These are phyloP conservation scores for Stigmatopora argus DNA, from an alignment of 2,113 vertebrate genomes.

Conservation along the genomic window DNA sequence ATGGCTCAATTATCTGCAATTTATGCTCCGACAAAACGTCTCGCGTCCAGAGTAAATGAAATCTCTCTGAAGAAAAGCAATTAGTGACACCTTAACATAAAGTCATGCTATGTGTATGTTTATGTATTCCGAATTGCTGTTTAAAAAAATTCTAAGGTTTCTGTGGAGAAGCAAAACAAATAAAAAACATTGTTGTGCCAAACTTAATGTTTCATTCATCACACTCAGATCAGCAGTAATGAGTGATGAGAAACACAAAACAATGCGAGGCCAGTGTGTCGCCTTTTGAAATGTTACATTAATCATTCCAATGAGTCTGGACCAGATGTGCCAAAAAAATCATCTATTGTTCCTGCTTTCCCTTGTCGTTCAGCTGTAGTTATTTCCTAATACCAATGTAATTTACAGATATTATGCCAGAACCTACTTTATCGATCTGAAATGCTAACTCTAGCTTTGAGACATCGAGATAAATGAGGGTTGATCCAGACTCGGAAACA, in stretches of 20 bases:
- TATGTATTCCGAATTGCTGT: not conserved
- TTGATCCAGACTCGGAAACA: slow-evolving; percentile 38
- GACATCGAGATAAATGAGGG: slow-evolving; percentile 10
- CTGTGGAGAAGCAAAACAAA: not conserved
- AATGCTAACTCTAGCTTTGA: slow-evolving; percentile 1
- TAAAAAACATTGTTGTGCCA: not conserved
- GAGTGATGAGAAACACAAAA: slow-evolving; percentile 37
- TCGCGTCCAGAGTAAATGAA: slow-evolving; percentile 58
- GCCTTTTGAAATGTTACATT: slow-evolving; percentile 42
- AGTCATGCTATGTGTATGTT: not conserved
- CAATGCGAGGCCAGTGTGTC: slow-evolving; percentile 26
- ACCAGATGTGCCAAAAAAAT: slow-evolving; percentile 13
- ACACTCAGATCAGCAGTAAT: slow-evolving; percentile 16
- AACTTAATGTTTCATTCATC: slow-evolving; percentile 14
- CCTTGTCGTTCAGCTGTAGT: not conserved
- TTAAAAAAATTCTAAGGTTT: not conserved
- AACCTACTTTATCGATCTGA: slow-evolving; percentile 4
- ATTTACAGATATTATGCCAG: slow-evolving; percentile 1
- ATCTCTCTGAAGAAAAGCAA: slow-evolving; percentile 56
- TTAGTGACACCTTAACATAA: slow-evolving; percentile 19
- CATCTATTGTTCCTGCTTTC: not conserved
- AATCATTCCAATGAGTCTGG: slow-evolving; percentile 43
- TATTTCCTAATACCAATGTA: too few relatives aligned
- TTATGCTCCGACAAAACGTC: slow-evolving; percentile 55
- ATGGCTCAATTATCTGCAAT: slow-evolving; percentile 60